Evolutionary conservation across 2,797 vertebrate species (phyloP).

Genomic region (Pipistrellus pygmaeus): DNA sequence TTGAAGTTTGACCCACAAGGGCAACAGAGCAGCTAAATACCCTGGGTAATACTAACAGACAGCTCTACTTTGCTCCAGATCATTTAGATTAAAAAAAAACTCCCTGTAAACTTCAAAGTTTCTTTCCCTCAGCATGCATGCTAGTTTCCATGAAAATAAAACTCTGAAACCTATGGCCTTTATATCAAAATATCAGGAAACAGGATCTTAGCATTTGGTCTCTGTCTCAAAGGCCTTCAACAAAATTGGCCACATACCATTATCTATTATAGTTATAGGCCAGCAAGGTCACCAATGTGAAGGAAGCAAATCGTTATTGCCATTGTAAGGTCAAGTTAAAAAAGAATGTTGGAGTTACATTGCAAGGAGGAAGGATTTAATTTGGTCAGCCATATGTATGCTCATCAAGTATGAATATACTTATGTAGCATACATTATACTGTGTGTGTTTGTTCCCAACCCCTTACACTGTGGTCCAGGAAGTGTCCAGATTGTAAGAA

Average conservation of each 20-base stretch:
- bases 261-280: slow-evolving; percentile 8
- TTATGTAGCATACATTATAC: slow-evolving; percentile 27
- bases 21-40: slow-evolving; percentile 75
- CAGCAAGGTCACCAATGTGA: not conserved
- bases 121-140: slow-evolving; percentile 40
- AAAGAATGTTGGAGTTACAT: not conserved
- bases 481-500: slow-evolving; percentile 3
- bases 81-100: slow-evolving; percentile 60
- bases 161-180: slow-evolving; percentile 51
- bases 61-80: slow-evolving; percentile 63
- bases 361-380: slow-evolving; percentile 3
- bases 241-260: not conserved
- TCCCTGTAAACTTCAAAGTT: slow-evolving; percentile 69
- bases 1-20: slow-evolving; percentile 86
- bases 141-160: slow-evolving; percentile 61
- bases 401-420: slow-evolving; percentile 40
- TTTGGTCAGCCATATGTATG: not conserved
- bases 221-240: slow-evolving; percentile 50
- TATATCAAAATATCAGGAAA: slow-evolving; percentile 67
- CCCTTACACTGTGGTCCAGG: not conserved
- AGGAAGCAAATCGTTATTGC: slow-evolving; percentile 9
- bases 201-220: slow-evolving; percentile 43
- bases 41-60: slow-evolving; percentile 59
- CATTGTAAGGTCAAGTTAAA: slow-evolving; percentile 24
- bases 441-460: not conserved